phyloP scores from a whole-genome alignment of 1,140 invertebrate species.

The Pectinophora gossypiella region DNA sequence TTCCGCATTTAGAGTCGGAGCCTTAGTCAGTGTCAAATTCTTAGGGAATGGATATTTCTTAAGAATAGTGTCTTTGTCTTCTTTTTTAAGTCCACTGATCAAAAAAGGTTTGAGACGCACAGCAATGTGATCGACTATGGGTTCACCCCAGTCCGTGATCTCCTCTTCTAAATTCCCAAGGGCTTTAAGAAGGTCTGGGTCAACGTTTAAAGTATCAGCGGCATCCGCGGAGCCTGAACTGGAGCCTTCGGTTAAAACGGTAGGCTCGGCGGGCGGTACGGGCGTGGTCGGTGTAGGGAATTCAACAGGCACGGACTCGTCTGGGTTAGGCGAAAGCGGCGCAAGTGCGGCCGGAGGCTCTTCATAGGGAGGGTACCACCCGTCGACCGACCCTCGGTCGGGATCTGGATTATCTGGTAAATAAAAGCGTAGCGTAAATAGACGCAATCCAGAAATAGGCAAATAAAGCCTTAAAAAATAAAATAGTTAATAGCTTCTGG shows the following conservation, averaged over 20 bases:
- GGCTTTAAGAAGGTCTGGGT: neutral
- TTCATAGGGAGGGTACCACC: neutral
- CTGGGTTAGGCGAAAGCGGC: neutral
- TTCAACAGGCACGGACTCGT: no score
- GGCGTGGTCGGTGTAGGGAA: neutral
- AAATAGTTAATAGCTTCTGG: neutral
- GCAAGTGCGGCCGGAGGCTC: neutral
- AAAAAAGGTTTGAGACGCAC: slow-evolving; percentile 2
- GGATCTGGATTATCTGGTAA: neutral
- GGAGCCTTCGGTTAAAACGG: neutral
- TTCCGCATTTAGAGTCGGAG: slow-evolving; percentile 13
- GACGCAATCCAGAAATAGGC: neutral
- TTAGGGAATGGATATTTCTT: slow-evolving; percentile 15
- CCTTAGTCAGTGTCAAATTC: slow-evolving; percentile 9
- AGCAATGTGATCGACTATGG: neutral
- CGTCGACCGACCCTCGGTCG: no score
- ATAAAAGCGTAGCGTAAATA: neutral
- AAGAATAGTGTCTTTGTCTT: slow-evolving; percentile 6
- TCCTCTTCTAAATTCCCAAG: neutral
- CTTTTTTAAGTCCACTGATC: slow-evolving; percentile 9
- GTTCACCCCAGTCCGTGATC: neutral
- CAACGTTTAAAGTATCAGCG: neutral
- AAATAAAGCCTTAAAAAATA: neutral
- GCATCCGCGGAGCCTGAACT: neutral
- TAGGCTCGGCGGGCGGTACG: neutral